Evolutionary conservation across 2,797 vertebrate species (phyloP).

Genomic region (Otus scops): DNA sequence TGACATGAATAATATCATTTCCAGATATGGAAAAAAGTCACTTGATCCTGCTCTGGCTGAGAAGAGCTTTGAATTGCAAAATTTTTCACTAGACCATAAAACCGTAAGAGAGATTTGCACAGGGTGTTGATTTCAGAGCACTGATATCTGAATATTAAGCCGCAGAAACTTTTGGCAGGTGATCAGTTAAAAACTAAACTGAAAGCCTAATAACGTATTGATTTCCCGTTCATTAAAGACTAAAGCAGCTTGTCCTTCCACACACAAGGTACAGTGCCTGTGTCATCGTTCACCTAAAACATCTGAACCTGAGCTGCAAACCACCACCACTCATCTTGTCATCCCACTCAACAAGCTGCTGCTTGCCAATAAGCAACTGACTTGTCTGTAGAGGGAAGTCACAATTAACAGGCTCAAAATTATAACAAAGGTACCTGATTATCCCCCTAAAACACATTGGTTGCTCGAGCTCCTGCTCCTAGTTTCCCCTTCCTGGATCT

Average conservation of each 20-base stretch:
- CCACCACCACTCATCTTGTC: neutral
- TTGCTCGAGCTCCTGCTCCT: neutral
- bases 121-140: neutral
- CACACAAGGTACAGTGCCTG: neutral
- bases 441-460: neutral
- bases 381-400: neutral
- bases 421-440: neutral
- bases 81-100: neutral
- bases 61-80: neutral
- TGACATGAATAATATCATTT: neutral
- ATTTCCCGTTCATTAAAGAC: neutral
- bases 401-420: neutral
- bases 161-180: neutral
- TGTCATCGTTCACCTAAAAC: neutral
- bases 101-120: neutral
- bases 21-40: neutral
- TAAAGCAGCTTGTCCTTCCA: neutral
- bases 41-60: neutral
- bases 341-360: neutral
- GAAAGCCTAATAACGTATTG: neutral
- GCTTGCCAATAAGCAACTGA: neutral
- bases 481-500: neutral
- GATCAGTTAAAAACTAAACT: neutral
- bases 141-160: neutral
- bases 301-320: neutral